A percentile compares a stretch with the other conserved stretches of the same genome.
These are phyloP conservation scores for Perizoma flavofasciatum DNA, from an alignment of 2,888 invertebrate species.

Conservation along the genomic window DNA sequence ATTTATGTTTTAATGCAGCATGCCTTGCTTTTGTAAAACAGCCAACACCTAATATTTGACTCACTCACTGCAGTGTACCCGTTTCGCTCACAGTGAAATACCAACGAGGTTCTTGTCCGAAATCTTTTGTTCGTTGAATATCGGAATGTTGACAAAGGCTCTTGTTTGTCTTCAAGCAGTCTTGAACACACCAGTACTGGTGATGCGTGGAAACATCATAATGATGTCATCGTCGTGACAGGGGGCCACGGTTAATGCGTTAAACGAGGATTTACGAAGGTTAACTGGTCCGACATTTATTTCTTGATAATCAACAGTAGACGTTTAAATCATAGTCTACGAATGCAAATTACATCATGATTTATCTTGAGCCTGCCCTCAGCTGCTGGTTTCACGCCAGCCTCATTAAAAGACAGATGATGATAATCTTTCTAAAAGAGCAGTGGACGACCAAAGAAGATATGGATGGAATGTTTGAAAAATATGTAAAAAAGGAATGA, in stretches of 20 bases:
- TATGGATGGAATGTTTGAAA: too few species aligned
- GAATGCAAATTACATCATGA: constrained; percentile 24
- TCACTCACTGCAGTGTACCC: too few species aligned
- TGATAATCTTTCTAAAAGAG: too few species aligned
- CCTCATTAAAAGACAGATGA: neutral
- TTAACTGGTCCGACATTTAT: constrained; percentile 47
- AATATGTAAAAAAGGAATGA: too few species aligned
- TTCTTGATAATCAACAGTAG: constrained; percentile 21
- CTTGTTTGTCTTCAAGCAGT: constrained; percentile 20
- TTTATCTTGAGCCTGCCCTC: constrained; percentile 9
- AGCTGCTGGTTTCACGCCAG: neutral
- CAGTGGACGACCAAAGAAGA: too few species aligned
- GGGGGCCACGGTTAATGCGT: constrained; percentile 52
- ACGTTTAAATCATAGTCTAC: constrained; percentile 19
- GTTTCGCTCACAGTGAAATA: too few species aligned
- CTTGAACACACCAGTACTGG: constrained; percentile 43
- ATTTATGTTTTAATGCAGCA: too few species aligned
- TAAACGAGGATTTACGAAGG: constrained; percentile 50
- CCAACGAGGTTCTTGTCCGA: constrained; percentile 6
- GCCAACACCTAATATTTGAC: too few species aligned
- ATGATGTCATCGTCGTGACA: constrained; percentile 62
- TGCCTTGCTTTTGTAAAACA: too few species aligned
- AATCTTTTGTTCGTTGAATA: constrained; percentile 24
- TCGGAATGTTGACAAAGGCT: constrained; percentile 20
- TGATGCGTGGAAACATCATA: constrained; percentile 46